These are phyloP conservation scores for Camelus bactrianus DNA, from an alignment of 2,113 vertebrate genomes.

Conservation along the genomic window DNA sequence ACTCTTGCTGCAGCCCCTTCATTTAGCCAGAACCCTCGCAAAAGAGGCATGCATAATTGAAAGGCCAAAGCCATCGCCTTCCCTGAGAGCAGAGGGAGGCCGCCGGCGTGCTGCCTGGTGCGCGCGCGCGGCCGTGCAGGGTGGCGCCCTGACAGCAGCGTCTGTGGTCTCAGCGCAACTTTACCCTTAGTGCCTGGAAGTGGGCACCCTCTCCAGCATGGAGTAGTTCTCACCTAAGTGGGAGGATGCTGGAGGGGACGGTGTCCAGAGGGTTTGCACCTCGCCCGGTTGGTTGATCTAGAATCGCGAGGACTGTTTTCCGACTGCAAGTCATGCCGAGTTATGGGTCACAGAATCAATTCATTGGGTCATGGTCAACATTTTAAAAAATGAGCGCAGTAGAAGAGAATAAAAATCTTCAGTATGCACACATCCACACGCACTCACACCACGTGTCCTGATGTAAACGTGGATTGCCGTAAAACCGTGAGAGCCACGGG, in stretches of 20 bases:
- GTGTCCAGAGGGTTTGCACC: too few species aligned
- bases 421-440: background rate
- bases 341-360: background rate
- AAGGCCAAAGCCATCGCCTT: constrained; percentile 63
- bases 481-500: background rate
- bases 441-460: background rate
- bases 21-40: constrained; percentile 83
- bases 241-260: background rate
- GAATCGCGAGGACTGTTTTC: background rate
- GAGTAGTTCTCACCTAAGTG: background rate
- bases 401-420: background rate
- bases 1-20: constrained; percentile 79
- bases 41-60: constrained; percentile 82
- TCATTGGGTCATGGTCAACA: background rate
- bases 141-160: accelerated
- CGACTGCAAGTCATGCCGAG: background rate
- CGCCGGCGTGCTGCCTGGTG: too few species aligned
- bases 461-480: background rate
- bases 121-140: background rate
- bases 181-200: background rate
- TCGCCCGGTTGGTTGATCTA: background rate
- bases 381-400: background rate
- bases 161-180: background rate
- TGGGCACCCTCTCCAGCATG: too few species aligned
- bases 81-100: accelerated